Evolutionary conservation across 2,888 invertebrate species (phyloP), one percentile per base, ranked within the genome.

Genomic region (Emmelina monodactyla): DNA sequence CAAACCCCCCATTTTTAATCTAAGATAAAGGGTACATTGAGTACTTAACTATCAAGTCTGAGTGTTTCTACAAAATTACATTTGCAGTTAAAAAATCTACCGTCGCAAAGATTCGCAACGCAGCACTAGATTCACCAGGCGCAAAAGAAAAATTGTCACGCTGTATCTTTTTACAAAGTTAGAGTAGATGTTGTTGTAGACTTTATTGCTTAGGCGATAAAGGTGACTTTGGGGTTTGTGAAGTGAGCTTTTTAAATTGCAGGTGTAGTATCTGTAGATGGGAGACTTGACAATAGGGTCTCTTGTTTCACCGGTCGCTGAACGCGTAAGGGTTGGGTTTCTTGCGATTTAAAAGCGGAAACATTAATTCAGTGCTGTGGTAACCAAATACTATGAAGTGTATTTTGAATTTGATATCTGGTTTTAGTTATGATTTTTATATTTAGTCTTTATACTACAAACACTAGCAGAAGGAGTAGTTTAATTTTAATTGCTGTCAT

Each of bases 21-120:
- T 73, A 58, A 75, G 73, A 75, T 76, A 76, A 75, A 75, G 69
- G 67, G 64, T 69, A 67, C 68, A 73, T 75, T 69, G 73, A 73
- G 70, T 69, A 59, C 70, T 68, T 70, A 72, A 69, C 67, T 64
- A 58, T 65, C 66, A 55, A 56, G 61, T 61, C 62, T 60, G 49
- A 49, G 44, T 38, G 28, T 39, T 47, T 38, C 40, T 46, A 48
- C 59, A 50, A 54, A 48, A 22, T 40, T 46, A 42, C 3, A 3
- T 32, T 35, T 45, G 25, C 47, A 34, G 13, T n/a, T 35, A 16
- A n/a, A 16, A 30, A 37, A 33, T 15, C 41, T 37, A 35, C 41
- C 44, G 38, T 13, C 1, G 32, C 15, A 36, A 10, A 7, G 16
- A 38, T 37, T 4, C 22, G 33, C 13, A 40, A 35, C 31, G 25